Conservation (phyloP, 2,888 invertebrate genomes). For the Apoderus coryli region DNA sequence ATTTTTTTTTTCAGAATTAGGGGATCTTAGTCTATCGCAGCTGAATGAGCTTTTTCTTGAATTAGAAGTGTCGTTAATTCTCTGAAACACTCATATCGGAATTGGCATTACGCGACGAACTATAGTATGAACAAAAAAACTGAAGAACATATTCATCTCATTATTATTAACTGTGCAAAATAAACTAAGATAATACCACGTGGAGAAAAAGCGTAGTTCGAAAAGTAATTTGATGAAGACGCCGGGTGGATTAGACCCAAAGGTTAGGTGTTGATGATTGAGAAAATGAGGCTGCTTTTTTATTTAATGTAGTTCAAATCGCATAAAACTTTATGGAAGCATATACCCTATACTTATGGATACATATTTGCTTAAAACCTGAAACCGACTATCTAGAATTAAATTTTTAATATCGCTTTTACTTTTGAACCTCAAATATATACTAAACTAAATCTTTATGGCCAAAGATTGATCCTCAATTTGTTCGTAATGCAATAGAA, state of each 20-base stretch:
- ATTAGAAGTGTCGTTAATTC: slow-evolving; percentile 86
- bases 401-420: too few species aligned
- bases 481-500: too few species aligned
- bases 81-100: slow-evolving; percentile 95
- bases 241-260: slow-evolving; percentile 36
- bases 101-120: slow-evolving; percentile 87
- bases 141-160: slow-evolving; percentile 97
- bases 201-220: slow-evolving; percentile 68
- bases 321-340: too few species aligned
- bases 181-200: slow-evolving; percentile 79
- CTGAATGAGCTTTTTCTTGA: slow-evolving; percentile 90
- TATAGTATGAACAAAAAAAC: slow-evolving; percentile 96
- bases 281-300: too few species aligned
- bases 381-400: too few species aligned
- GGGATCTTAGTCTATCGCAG: slow-evolving; percentile 74
- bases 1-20: slow-evolving; percentile 56
- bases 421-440: too few species aligned
- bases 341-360: too few species aligned
- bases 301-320: too few species aligned
- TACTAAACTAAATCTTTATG: too few species aligned
- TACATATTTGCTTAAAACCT: too few species aligned
- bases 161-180: slow-evolving; percentile 90
- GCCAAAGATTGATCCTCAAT: too few species aligned
- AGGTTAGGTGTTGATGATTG: too few species aligned
- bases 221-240: slow-evolving; percentile 38